Conservation (phyloP, 2,797 vertebrate species). For the Falco berigora region DNA sequence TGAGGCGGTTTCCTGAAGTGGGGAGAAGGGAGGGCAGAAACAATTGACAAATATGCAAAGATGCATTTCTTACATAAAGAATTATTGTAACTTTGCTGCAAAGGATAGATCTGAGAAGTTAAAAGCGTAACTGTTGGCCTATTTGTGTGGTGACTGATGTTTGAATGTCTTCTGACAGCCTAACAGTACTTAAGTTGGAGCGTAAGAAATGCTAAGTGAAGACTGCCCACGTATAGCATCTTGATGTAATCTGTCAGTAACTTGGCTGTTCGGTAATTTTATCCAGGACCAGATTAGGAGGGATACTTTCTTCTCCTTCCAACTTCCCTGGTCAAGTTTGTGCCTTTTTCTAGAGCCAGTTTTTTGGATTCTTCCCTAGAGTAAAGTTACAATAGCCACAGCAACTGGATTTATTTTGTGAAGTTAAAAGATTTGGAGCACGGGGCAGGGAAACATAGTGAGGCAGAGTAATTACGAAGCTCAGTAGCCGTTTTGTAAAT, state of each 20-base stretch:
- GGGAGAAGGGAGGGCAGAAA: accelerated
- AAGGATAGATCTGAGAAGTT: not conserved
- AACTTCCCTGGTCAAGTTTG: not conserved
- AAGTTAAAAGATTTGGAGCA: not conserved
- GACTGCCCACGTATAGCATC: not conserved
- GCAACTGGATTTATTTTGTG: not conserved
- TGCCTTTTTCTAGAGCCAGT: not conserved
- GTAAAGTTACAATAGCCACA: not conserved
- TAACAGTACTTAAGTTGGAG: not conserved
- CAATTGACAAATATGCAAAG: not conserved
- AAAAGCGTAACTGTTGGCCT: not conserved
- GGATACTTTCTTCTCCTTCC: not conserved
- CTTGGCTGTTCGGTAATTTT: not conserved
- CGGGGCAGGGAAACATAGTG: not conserved
- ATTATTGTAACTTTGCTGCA: not conserved
- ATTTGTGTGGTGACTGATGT: not conserved
- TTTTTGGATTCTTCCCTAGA: not conserved
- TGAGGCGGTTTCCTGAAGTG: not conserved
- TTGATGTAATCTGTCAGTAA: not conserved
- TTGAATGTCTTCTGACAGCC: not conserved
- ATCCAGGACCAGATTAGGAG: not conserved
- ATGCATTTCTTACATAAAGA: not conserved
- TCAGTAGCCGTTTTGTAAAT: not conserved
- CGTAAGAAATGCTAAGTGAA: not conserved
- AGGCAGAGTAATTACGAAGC: not conserved